phyloP scores from a whole-genome alignment of 1,140 invertebrate genomes.

The Idris sp. region DNA sequence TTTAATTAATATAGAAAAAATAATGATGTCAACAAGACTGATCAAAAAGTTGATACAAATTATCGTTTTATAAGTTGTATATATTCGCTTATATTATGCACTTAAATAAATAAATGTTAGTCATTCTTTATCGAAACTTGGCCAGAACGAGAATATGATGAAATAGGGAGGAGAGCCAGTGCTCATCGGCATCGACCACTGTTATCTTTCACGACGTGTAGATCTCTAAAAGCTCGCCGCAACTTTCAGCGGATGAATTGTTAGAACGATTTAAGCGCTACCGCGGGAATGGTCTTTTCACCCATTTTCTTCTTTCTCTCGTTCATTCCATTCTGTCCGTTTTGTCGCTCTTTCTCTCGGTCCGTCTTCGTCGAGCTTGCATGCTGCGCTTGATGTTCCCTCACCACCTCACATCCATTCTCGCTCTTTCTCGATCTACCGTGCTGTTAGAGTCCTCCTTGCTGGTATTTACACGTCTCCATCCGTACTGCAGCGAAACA shows the following conservation, averaged over 20 bases:
- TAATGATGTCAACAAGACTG: no score
- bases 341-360: slow-evolving; percentile 45
- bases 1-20: no score
- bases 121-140: slow-evolving; percentile 52
- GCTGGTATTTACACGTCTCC: slow-evolving; percentile 75
- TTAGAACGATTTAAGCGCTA: slow-evolving; percentile 76
- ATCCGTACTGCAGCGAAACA: slow-evolving; percentile 70
- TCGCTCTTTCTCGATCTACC: slow-evolving; percentile 54
- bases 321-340: slow-evolving; percentile 60
- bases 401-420: slow-evolving; percentile 39
- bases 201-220: slow-evolving; percentile 65
- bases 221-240: slow-evolving; percentile 74
- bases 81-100: no score
- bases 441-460: slow-evolving; percentile 63
- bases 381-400: slow-evolving; percentile 37
- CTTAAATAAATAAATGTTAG: slow-evolving; percentile 57
- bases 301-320: slow-evolving; percentile 66
- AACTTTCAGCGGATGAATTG: slow-evolving; percentile 77
- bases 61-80: no score
- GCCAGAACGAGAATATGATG: slow-evolving; percentile 40
- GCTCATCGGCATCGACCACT: slow-evolving; percentile 42
- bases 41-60: no score
- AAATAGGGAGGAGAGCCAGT: slow-evolving; percentile 42
- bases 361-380: slow-evolving; percentile 49
- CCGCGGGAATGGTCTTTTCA: slow-evolving; percentile 70